phyloP scores from a whole-genome alignment of 2,113 vertebrate species.

The Cyanoderma ruficeps region DNA sequence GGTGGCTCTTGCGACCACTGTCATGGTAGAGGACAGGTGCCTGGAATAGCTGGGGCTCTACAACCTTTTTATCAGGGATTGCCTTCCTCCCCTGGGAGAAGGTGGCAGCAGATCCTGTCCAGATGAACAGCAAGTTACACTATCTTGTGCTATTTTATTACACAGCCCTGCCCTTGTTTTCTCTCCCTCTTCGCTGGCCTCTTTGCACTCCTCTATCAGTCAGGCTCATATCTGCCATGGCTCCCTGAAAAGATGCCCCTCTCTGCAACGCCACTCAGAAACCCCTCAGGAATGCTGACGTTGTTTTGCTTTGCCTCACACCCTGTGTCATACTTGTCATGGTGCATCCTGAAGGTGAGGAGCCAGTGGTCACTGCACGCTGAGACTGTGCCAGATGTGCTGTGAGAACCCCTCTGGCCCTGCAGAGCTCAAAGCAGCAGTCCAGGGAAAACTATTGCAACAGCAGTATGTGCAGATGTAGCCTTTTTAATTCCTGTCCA shows the following conservation, averaged over 20 bases:
- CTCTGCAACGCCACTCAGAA: not conserved
- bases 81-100: not conserved
- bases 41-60: not conserved
- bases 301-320: not conserved
- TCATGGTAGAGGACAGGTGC: not conserved
- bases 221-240: not conserved
- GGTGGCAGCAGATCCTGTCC: not conserved
- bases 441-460: not conserved
- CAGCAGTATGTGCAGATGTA: not conserved
- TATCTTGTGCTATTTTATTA: not conserved
- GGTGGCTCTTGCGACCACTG: not conserved
- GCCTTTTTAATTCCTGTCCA: not conserved
- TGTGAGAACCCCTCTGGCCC: accelerated
- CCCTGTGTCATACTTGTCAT: accelerated
- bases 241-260: not conserved
- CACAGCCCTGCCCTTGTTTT: not conserved
- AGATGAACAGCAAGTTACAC: not conserved
- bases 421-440: not conserved
- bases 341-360: not conserved
- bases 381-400: not conserved
- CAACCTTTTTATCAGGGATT: not conserved
- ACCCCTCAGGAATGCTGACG: accelerated
- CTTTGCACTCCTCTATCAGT: not conserved
- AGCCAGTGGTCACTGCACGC: accelerated
- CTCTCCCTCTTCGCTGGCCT: not conserved